Conservation (phyloP, 1,140 invertebrate species). For the Proctacanthus coquilletti region DNA sequence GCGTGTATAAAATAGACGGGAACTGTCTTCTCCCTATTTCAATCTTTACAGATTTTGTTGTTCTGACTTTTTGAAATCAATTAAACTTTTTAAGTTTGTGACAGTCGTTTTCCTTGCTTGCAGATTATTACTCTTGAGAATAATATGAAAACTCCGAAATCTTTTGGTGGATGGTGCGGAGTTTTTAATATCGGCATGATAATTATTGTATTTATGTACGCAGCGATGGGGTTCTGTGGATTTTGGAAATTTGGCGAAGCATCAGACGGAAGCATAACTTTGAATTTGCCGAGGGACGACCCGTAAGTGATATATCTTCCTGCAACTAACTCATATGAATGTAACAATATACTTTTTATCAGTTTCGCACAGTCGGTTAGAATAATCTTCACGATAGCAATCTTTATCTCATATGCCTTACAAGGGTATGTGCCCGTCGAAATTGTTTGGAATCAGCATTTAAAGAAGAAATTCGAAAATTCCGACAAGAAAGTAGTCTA, state of each 20-base stretch:
- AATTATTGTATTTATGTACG: conserved; percentile 55
- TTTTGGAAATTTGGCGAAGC: conserved; percentile 57
- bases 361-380: not conserved
- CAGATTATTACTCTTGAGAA: too few species aligned
- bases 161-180: too few species aligned
- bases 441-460: not conserved
- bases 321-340: not conserved
- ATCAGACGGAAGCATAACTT: not conserved
- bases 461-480: too few species aligned
- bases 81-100: too few species aligned
- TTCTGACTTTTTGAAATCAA: too few species aligned
- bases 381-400: not conserved
- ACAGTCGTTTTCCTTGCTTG: too few species aligned
- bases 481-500: too few species aligned
- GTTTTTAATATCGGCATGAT: conserved; percentile 67
- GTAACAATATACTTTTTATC: too few species aligned
- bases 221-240: conserved; percentile 63
- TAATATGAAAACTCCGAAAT: too few species aligned
- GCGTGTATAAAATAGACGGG: too few species aligned
- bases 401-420: not conserved
- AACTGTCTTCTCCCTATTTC: too few species aligned
- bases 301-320: not conserved
- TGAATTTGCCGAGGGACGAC: not conserved
- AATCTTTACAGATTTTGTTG: too few species aligned
- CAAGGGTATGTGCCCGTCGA: not conserved